These are phyloP conservation scores for Eretmochelys imbricata DNA, from an alignment of 2,113 vertebrate species.

Conservation along the genomic window DNA sequence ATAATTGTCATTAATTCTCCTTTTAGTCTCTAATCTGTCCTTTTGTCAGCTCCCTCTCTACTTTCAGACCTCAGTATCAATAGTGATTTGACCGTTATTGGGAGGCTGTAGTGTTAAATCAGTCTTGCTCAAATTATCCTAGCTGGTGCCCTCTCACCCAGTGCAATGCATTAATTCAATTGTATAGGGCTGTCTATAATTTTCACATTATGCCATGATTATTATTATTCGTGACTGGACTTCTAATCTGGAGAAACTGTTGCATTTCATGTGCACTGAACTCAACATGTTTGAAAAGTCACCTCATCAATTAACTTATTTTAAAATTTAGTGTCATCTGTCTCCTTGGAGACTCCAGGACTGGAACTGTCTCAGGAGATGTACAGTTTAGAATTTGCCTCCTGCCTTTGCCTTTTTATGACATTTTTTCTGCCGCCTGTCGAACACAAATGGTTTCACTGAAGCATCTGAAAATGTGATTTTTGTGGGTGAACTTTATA, in stretches of 20 bases:
- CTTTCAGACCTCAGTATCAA: not conserved
- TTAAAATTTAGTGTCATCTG: not conserved
- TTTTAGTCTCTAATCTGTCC: constrained; percentile 13
- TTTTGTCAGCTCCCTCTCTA: not conserved
- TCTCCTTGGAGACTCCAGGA: not conserved
- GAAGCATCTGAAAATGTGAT: not conserved
- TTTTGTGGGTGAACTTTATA: not conserved
- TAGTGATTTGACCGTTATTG: not conserved
- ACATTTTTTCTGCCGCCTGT: not conserved
- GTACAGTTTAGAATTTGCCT: not conserved
- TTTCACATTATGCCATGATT: accelerated
- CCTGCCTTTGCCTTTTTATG: not conserved
- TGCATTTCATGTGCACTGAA: not conserved
- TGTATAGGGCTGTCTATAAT: not conserved
- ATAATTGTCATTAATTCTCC: constrained; percentile 54
- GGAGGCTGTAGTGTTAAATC: not conserved
- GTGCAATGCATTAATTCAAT: not conserved
- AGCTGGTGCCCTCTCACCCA: not conserved
- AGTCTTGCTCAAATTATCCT: not conserved
- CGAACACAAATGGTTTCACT: not conserved
- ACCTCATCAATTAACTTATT: accelerated
- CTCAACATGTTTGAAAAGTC: not conserved
- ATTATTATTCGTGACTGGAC: not conserved
- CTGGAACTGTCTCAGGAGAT: not conserved
- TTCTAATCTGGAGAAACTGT: constrained; percentile 23